Percentiles rank a stretch among this genome's conserved stretches.
Conservation (phyloP, 2,888 invertebrate genomes). For the Andrena bicolor region DNA sequence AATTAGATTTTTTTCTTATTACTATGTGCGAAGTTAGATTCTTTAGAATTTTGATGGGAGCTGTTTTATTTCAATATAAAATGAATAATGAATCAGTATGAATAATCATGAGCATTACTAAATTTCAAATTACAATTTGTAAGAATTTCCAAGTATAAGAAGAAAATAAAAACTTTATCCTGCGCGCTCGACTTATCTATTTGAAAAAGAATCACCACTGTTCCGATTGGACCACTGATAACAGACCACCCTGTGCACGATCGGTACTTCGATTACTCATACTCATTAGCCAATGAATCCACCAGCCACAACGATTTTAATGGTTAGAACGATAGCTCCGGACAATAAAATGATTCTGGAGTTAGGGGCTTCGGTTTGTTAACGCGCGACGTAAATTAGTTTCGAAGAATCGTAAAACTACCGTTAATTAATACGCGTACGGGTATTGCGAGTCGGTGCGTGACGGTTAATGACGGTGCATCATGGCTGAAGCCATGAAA, state of each 20-base stretch:
- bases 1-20: no score
- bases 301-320: not conserved
- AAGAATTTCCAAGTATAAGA: no score
- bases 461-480: conserved; percentile 57
- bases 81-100: no score
- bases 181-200: no score
- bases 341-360: conserved; percentile 30
- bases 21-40: no score
- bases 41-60: no score
- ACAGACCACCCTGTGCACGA: not conserved
- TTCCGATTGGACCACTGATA: not conserved
- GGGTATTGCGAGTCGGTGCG: conserved; percentile 47
- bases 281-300: not conserved
- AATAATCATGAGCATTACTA: no score
- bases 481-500: conserved; percentile 45
- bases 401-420: conserved; percentile 45
- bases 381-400: conserved; percentile 50
- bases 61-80: no score
- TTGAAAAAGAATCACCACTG: no score
- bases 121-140: no score
- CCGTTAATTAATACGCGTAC: conserved; percentile 60
- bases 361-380: conserved; percentile 45
- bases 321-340: not conserved
- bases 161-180: no score
- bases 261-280: not conserved